These are phyloP conservation scores for Montipora cactus DNA, from an alignment of 64 coral and sea anemone genomes.

Conservation along the genomic window DNA sequence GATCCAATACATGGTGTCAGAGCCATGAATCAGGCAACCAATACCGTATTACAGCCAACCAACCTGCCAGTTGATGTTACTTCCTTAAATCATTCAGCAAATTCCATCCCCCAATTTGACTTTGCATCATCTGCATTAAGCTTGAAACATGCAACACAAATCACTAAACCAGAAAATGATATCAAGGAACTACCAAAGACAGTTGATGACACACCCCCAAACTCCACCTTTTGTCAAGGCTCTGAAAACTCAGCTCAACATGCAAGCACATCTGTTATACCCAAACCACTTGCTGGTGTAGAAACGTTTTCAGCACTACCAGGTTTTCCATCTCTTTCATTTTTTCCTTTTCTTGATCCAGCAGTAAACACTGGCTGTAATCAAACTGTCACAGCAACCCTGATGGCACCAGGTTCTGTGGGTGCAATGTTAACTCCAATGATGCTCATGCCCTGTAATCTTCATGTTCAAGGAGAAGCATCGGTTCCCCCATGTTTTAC, in stretches of 20 bases:
- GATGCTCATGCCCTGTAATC: not conserved
- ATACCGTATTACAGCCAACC: not conserved
- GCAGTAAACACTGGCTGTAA: not conserved
- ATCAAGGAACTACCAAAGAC: not conserved
- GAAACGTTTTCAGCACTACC: not conserved
- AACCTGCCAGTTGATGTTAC: not conserved
- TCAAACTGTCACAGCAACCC: not conserved
- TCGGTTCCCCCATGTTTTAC: not conserved
- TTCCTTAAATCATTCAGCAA: not conserved
- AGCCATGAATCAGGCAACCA: not conserved
- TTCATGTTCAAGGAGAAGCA: not conserved
- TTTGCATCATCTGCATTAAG: not conserved
- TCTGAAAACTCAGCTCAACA: not conserved
- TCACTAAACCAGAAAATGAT: not conserved
- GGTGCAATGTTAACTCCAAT: not conserved
- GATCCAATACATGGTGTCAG: not conserved
- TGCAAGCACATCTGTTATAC: not conserved
- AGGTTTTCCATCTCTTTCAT: slow-evolving; percentile 11
- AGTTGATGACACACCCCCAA: not conserved
- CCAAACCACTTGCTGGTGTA: not conserved
- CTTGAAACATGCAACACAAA: not conserved
- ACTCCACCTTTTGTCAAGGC: not conserved
- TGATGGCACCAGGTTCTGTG: not conserved
- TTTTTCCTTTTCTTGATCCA: not conserved
- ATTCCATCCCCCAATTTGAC: not conserved